Evolutionary conservation across 2,797 vertebrate genomes (phyloP).

Genomic region (Bovichtus variegatus): DNA sequence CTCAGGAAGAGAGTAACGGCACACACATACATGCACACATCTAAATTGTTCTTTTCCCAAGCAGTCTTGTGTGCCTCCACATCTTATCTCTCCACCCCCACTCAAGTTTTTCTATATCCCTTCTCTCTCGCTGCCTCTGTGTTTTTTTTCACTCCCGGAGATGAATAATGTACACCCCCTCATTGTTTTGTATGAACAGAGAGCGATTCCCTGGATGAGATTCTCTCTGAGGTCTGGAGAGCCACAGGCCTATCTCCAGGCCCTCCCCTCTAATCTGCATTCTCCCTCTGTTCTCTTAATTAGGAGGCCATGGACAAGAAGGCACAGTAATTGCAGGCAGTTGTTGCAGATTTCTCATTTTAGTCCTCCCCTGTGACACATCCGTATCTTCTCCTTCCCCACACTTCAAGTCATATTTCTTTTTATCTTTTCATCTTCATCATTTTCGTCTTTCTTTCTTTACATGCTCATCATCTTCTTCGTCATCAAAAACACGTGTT

Average conservation of each 20-base stretch:
- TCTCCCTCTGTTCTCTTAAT: slow-evolving; percentile 75
- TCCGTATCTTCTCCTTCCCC: slow-evolving; percentile 40
- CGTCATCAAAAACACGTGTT: slow-evolving; percentile 31
- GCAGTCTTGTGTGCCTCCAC: slow-evolving; percentile 1
- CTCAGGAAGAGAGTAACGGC: not conserved
- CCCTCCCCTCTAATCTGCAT: slow-evolving; percentile 72
- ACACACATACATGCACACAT: not conserved
- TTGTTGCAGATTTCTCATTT: slow-evolving; percentile 61
- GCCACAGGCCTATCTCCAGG: slow-evolving; percentile 72
- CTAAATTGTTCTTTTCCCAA: slow-evolving; percentile 10
- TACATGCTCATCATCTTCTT: slow-evolving; percentile 21
- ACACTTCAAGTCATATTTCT: slow-evolving; percentile 26
- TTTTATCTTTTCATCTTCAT: slow-evolving; percentile 37
- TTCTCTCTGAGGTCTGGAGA: slow-evolving; percentile 60
- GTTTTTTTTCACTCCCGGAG: slow-evolving; percentile 24
- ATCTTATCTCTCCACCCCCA: slow-evolving; percentile 20
- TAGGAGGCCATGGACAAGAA: slow-evolving; percentile 63
- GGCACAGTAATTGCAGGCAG: slow-evolving; percentile 63
- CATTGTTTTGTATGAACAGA: slow-evolving; percentile 70
- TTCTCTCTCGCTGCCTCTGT: slow-evolving; percentile 15
- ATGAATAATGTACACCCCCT: slow-evolving; percentile 73
- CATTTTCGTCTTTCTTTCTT: slow-evolving; percentile 8
- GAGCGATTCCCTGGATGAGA: slow-evolving; percentile 62
- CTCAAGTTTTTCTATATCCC: slow-evolving; percentile 26
- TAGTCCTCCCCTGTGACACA: slow-evolving; percentile 56